Conservation (phyloP, 2,113 vertebrate species). For the Ceyx margarethae region DNA sequence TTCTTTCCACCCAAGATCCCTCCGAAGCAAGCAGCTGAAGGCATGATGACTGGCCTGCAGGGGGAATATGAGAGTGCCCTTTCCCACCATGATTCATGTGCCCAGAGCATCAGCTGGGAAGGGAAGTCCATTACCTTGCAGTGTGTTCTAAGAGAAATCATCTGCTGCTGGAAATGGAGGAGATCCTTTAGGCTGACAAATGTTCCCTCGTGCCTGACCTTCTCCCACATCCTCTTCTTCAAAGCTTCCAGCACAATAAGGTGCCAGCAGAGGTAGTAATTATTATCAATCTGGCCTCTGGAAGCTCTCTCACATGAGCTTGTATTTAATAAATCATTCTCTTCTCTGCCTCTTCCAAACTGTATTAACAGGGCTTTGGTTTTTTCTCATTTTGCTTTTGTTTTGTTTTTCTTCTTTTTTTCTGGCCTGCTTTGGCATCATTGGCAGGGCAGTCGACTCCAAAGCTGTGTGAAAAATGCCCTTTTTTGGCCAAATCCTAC, state of each 20-base stretch:
- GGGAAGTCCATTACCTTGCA: slow-evolving; percentile 12
- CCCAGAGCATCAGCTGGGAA: background rate
- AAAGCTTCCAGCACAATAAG: slow-evolving; percentile 11
- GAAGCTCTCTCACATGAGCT: background rate
- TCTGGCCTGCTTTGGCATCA: background rate
- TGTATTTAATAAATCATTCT: background rate
- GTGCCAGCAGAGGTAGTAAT: background rate
- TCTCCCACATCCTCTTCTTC: slow-evolving; percentile 2
- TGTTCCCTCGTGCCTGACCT: slow-evolving; percentile 26
- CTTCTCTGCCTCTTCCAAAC: background rate
- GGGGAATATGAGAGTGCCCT: background rate
- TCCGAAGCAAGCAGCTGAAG: background rate
- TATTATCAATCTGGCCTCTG: slow-evolving; percentile 31
- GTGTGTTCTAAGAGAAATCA: slow-evolving; percentile 1
- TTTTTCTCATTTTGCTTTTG: background rate
- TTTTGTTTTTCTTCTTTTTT: background rate
- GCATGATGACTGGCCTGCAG: background rate
- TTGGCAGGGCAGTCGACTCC: background rate
- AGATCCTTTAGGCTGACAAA: background rate
- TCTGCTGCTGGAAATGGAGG: background rate
- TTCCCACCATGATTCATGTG: background rate
- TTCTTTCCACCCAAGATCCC: background rate
- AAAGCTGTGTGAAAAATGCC: background rate
- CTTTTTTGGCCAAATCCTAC: background rate
- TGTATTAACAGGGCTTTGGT: background rate